Evolutionary conservation across 2,888 invertebrate genomes (phyloP).

Genomic region (Clivina fossor): DNA sequence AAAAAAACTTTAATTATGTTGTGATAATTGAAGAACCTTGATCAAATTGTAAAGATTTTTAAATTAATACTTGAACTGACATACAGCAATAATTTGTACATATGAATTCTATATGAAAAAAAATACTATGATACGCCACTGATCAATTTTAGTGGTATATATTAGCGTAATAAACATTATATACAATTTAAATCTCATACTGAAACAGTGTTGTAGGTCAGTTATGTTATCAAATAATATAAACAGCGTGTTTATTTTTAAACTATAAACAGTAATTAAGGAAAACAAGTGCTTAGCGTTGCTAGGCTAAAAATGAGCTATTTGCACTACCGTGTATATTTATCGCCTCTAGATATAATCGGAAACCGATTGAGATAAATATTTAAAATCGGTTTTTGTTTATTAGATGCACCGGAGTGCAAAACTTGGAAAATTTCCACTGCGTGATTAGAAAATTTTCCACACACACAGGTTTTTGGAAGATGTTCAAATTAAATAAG

Average conservation of each 20-base stretch:
- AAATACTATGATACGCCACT: too few relatives aligned
- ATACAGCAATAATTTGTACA: too few relatives aligned
- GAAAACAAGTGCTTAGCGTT: conserved; percentile 2
- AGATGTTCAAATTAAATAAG: conserved; percentile 19
- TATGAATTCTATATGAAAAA: too few relatives aligned
- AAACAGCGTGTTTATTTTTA: conserved; percentile 1
- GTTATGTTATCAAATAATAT: conserved; percentile 17
- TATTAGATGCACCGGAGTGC: conserved; percentile 15
- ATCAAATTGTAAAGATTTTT: too few relatives aligned
- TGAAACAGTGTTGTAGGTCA: conserved; percentile 19
- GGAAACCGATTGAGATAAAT: conserved; percentile 9
- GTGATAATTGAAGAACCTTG: too few relatives aligned
- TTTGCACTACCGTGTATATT: not conserved
- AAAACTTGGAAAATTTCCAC: conserved; percentile 26
- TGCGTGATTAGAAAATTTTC: conserved; percentile 28
- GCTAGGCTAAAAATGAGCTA: conserved; percentile 2
- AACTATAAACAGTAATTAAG: not conserved
- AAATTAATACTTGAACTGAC: too few relatives aligned
- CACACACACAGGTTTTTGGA: conserved; percentile 21
- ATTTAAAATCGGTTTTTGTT: conserved; percentile 27
- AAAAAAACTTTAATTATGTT: too few relatives aligned
- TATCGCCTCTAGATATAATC: too few relatives aligned
- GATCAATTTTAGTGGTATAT: too few relatives aligned
- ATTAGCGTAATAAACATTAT: too few relatives aligned
- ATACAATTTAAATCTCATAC: too few relatives aligned